Percentiles rank a stretch among this genome's conserved stretches.
Conservation (phyloP, 2,113 vertebrate genomes). For the Acrocephalus kingi region DNA sequence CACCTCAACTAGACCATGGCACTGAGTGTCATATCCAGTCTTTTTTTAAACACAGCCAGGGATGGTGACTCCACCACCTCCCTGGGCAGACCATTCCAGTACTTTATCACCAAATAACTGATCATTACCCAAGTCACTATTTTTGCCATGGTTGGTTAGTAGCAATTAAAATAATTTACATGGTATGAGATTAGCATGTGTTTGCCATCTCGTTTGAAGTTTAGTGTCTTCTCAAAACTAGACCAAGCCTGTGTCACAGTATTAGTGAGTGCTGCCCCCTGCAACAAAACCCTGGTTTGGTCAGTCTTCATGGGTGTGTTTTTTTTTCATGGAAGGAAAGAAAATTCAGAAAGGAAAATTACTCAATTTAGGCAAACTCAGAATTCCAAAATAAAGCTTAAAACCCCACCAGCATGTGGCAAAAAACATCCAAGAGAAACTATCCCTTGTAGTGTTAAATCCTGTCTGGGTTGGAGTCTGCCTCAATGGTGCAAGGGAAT, state of each 20-base stretch:
- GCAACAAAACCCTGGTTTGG: neutral
- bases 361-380: neutral
- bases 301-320: neutral
- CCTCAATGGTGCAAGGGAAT: fast-evolving
- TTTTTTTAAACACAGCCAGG: neutral
- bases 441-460: neutral
- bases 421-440: neutral
- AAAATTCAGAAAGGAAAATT: neutral
- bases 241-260: neutral
- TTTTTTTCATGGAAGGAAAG: neutral
- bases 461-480: neutral
- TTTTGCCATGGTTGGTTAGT: no score
- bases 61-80: neutral
- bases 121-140: neutral
- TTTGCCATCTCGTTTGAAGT: neutral
- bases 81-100: neutral
- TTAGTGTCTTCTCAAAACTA: neutral
- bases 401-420: neutral
- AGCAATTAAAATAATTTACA: neutral
- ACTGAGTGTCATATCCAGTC: neutral
- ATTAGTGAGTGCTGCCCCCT: neutral
- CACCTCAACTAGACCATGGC: neutral
- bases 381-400: neutral
- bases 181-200: no score
- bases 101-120: neutral